Evolutionary conservation across 2,888 invertebrate species (phyloP), one percentile per base, ranked within the genome.

Genomic region (Teleogryllus oceanicus): DNA sequence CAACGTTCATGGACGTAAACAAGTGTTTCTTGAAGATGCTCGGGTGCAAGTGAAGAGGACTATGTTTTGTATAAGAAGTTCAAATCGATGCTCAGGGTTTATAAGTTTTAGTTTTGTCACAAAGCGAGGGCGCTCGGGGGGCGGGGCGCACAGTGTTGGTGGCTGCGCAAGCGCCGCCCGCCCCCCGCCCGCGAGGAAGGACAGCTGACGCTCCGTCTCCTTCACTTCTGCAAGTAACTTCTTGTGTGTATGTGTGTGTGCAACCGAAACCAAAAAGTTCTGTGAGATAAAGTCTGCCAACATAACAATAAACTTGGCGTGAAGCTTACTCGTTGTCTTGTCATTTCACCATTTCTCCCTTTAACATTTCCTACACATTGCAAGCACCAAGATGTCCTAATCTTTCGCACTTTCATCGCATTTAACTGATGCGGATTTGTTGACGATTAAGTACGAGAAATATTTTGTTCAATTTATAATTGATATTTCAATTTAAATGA

Each of bases 61-160:
- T 62, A 62, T 62, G 62, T 62, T 62, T 62, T 62, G 62, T 62
- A 62, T 62, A 62, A 62, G 62, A 62, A 18, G 62, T 62, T 62
- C 62, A 62, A 62, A 62, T 62, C 62, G 62, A 62, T 62, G 62
- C 62, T 62, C 62, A 62, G 62, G 62, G 62, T 62, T 62, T 62
- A 62, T 13, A 62, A 62, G 62, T 18, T 62, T 37, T 62, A 62
- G 62, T 62, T 62, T 62, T 11, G 62, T 4, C 62, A 12, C 62
- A 12, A 37, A 62, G 62, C 62, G 37, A 37, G 37, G 37, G 37
- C 37, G 37, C 37, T 8, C 37, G 37, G 37, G 37, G 37, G 37
- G 37, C 37, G 37, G 37, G 37, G 37, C 37, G 37, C 37, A 4
- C 24, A 37, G 37, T 37, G 37, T 1, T 8, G 5, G 37, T 37